Percentiles rank a stretch among this genome's conserved stretches.
These are phyloP conservation scores for Matsumyia berberina DNA, from an alignment of 2,888 invertebrate genomes.

Conservation along the genomic window DNA sequence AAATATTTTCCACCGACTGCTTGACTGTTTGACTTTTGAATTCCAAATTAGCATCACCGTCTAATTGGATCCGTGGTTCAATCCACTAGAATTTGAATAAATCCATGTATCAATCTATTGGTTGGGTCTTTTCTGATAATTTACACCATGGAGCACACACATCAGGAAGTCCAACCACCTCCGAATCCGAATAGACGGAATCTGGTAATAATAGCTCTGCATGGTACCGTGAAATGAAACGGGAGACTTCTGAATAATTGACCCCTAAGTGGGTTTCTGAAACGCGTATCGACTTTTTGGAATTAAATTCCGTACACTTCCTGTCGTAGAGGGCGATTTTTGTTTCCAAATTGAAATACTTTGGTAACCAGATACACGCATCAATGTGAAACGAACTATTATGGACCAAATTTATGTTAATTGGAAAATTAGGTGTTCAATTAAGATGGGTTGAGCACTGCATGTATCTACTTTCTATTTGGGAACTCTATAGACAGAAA, in stretches of 20 bases:
- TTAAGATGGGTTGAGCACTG: slow-evolving; percentile 9
- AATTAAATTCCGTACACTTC: background rate
- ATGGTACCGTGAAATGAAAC: slow-evolving; percentile 25
- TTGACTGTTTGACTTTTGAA: slow-evolving; percentile 14
- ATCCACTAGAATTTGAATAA: slow-evolving; percentile 24
- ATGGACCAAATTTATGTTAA: slow-evolving; percentile 2
- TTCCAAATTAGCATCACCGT: slow-evolving; percentile 18
- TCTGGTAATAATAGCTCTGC: background rate
- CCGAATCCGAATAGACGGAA: slow-evolving; percentile 1
- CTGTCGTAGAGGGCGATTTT: background rate
- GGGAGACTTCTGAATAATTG: slow-evolving; percentile 7
- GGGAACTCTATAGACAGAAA: background rate
- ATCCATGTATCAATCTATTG: slow-evolving; percentile 14
- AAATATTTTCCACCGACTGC: too few species aligned
- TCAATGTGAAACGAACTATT: slow-evolving; percentile 15
- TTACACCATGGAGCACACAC: background rate
- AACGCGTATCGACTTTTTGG: background rate
- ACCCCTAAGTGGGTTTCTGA: background rate
- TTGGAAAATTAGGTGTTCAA: background rate
- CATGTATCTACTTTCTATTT: background rate
- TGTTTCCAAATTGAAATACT: background rate
- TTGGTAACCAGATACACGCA: slow-evolving; percentile 12
- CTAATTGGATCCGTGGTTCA: slow-evolving; percentile 42
- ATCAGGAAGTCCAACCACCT: background rate
- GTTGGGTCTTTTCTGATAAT: slow-evolving; percentile 2